phyloP scores from a whole-genome alignment of 2,797 vertebrate genomes.

The Fringilla coelebs region DNA sequence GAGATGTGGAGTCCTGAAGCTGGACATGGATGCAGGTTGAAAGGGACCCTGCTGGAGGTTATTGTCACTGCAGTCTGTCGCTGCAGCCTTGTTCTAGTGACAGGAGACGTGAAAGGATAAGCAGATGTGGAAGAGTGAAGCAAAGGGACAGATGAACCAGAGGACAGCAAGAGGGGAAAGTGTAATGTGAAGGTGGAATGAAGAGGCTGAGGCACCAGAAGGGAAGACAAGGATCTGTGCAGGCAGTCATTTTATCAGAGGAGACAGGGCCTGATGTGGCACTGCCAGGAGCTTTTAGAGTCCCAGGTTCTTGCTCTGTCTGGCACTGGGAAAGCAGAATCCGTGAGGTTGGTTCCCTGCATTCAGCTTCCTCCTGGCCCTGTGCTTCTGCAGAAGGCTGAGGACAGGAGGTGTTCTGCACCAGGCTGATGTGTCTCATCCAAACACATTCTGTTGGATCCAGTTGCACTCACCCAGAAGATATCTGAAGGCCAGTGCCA shows the following conservation, averaged over 20 bases:
- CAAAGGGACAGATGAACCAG: neutral
- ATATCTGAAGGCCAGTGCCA: neutral
- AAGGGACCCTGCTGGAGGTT: neutral
- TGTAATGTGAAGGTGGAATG: neutral
- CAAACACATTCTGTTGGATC: neutral
- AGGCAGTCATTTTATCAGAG: neutral
- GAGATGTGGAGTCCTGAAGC: neutral
- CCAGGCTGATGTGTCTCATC: neutral
- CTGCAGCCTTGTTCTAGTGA: neutral
- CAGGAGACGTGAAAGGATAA: neutral
- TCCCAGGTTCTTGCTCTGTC: neutral
- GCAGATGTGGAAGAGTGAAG: neutral
- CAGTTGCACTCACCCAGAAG: neutral
- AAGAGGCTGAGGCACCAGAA: neutral
- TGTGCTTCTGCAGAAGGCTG: neutral
- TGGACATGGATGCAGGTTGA: neutral
- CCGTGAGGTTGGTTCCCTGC: neutral
- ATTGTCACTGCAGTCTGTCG: neutral
- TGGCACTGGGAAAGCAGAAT: neutral
- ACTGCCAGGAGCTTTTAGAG: neutral
- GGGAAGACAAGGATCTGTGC: neutral
- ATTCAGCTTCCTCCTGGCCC: neutral
- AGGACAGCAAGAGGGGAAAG: neutral
- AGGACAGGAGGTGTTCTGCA: neutral
- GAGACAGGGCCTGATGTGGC: neutral